A percentile compares a stretch with the other conserved stretches of the same genome.
Evolutionary conservation across 2,888 invertebrate species (phyloP).

Genomic region (Diaphora mendica): DNA sequence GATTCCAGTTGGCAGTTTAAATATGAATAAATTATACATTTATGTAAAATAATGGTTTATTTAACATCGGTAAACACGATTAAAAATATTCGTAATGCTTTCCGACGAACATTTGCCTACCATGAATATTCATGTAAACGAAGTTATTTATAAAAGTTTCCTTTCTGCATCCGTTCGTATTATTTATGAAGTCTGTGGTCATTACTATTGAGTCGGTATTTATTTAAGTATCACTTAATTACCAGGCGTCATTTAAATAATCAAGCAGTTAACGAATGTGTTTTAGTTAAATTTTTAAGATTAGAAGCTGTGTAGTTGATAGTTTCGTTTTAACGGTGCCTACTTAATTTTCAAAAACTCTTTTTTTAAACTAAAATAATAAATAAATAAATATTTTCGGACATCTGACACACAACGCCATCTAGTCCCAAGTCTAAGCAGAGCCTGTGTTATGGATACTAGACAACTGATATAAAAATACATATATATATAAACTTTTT

Average conservation of each 20-base stretch:
- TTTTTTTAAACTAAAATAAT: too few species aligned
- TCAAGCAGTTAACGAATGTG: neutral
- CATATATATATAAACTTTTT: too few species aligned
- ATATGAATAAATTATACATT: constrained; percentile 18
- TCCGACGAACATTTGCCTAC: constrained; percentile 47
- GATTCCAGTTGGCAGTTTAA: neutral
- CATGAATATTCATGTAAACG: constrained; percentile 59
- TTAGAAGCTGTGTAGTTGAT: neutral
- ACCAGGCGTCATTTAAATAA: neutral
- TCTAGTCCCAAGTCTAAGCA: too few species aligned
- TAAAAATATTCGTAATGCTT: constrained; percentile 46
- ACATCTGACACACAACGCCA: too few species aligned
- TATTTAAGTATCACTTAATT: constrained; percentile 25
- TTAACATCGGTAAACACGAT: constrained; percentile 25
- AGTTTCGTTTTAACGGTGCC: neutral
- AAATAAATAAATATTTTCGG: too few species aligned
- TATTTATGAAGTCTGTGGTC: neutral
- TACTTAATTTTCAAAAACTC: neutral
- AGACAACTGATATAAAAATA: too few species aligned
- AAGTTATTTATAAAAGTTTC: constrained; percentile 33
- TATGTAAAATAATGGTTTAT: constrained; percentile 35
- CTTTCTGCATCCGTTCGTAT: constrained; percentile 34
- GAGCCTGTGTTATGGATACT: too few species aligned
- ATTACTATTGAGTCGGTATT: constrained; percentile 2
- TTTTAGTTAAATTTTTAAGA: constrained; percentile 1